Conservation (phyloP, 2,888 invertebrate species). For the Agrochola circellaris region DNA sequence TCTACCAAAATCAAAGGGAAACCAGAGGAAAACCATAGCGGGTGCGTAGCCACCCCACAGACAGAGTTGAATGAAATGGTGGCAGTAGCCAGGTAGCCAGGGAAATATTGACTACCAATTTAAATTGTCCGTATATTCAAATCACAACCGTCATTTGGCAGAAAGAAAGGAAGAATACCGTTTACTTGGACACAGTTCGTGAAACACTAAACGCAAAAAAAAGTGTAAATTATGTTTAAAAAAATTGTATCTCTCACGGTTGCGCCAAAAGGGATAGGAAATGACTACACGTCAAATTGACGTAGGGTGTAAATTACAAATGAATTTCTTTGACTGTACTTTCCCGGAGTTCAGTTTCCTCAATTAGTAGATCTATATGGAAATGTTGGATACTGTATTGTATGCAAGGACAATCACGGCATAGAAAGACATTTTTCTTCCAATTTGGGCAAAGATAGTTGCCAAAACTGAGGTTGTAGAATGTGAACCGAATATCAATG, state of each 20-base stretch:
- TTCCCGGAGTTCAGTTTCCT: neutral
- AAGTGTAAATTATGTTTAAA: too few species aligned
- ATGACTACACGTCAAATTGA: neutral
- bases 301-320: neutral
- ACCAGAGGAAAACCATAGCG: neutral
- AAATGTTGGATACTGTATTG: neutral
- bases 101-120: neutral
- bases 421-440: neutral
- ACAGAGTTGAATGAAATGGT: neutral
- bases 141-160: neutral
- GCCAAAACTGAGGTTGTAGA: neutral
- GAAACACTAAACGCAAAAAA: too few species aligned
- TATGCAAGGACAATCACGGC: neutral
- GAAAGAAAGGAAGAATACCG: too few species aligned
- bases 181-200: too few species aligned
- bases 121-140: neutral
- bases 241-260: too few species aligned
- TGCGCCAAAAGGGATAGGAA: neutral
- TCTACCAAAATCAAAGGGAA: neutral
- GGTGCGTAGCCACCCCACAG: neutral
- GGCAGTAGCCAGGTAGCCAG: too few species aligned
- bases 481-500: constrained; percentile 42
- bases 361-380: constrained; percentile 6
- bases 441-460: constrained; percentile 18
- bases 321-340: neutral